Evolutionary conservation across 2,888 invertebrate genomes (phyloP).

Genomic region (Dryobotodes eremita): DNA sequence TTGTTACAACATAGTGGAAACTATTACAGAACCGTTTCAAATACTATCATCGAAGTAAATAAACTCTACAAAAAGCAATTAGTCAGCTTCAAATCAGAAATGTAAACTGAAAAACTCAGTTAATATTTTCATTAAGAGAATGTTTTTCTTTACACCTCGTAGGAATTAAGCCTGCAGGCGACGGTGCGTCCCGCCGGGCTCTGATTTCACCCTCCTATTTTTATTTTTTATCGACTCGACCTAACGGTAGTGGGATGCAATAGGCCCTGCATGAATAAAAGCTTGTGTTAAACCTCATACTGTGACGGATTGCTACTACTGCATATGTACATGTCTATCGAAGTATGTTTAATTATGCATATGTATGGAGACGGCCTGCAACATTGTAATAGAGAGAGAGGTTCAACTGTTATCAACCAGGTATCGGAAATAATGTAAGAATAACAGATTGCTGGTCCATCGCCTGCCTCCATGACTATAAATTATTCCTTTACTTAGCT

Average conservation of each 20-base stretch:
- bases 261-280: constrained; percentile 76
- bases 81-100: constrained; percentile 17
- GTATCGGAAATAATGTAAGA: constrained; percentile 36
- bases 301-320: constrained; percentile 47
- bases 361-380: neutral
- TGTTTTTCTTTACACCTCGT: constrained; percentile 27
- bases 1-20: neutral
- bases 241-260: constrained; percentile 84
- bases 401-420: constrained; percentile 29
- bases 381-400: constrained; percentile 28
- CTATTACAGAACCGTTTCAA: neutral
- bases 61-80: constrained; percentile 6
- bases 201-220: constrained; percentile 83
- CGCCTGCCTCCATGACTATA: constrained; percentile 18
- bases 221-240: constrained; percentile 81
- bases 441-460: constrained; percentile 33
- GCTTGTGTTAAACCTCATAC: constrained; percentile 49
- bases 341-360: constrained; percentile 20
- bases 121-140: constrained; percentile 46
- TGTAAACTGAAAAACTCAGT: constrained; percentile 23
- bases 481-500: constrained; percentile 40
- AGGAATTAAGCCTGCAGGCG: constrained; percentile 52
- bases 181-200: constrained; percentile 72
- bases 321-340: constrained; percentile 15
- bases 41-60: neutral